Conservation (phyloP, 2,113 vertebrate genomes). For the Hippolais icterina region DNA sequence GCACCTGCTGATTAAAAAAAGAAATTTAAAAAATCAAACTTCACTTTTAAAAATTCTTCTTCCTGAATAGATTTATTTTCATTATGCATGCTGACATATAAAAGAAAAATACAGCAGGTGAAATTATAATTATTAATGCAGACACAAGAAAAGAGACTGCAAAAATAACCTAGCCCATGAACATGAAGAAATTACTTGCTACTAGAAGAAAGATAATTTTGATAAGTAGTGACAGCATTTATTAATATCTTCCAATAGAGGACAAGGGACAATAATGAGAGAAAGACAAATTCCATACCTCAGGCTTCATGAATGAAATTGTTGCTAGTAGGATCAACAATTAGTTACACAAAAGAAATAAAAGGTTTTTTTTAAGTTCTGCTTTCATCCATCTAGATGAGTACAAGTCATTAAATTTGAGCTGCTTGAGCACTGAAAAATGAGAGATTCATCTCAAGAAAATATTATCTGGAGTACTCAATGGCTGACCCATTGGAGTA, state of each 20-base stretch:
- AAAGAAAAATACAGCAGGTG: neutral
- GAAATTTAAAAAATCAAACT: accelerated
- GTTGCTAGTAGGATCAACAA: neutral
- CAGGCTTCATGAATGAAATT: neutral
- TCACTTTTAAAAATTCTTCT: neutral
- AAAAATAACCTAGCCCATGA: neutral
- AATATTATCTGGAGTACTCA: neutral
- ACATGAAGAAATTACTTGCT: neutral
- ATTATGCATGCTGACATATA: neutral
- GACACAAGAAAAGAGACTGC: neutral
- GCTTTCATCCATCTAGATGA: neutral
- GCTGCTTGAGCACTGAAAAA: neutral
- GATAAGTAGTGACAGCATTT: neutral
- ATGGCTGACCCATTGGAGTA: neutral
- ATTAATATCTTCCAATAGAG: neutral
- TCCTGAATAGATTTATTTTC: neutral
- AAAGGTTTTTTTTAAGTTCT: neutral
- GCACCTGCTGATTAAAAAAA: neutral
- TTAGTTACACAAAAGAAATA: neutral
- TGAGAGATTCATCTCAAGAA: neutral
- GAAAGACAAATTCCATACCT: neutral
- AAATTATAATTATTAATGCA: neutral
- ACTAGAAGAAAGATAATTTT: neutral
- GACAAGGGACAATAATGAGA: neutral
- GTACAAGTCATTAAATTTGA: neutral